Evolutionary conservation across 2,113 vertebrate species (phyloP).

Genomic region (Clarias magur): DNA sequence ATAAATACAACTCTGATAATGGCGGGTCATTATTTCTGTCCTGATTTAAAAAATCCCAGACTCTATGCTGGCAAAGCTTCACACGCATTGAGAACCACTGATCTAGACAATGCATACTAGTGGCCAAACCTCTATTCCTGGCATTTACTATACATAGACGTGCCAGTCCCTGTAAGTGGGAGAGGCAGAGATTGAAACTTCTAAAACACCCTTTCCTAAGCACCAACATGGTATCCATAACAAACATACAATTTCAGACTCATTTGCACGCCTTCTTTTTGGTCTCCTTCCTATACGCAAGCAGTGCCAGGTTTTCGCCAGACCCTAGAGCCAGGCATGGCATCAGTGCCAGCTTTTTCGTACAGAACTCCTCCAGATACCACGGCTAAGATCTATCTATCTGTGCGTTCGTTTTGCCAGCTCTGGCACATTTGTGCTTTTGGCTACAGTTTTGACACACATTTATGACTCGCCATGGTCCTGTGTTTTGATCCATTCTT

Average conservation of each 20-base stretch:
- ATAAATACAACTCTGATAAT: constrained; percentile 1
- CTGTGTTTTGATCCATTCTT: constrained; percentile 20
- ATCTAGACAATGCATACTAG: not conserved
- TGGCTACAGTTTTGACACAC: constrained; percentile 22
- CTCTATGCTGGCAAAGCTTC: not conserved
- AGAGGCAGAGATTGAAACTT: not conserved
- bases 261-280: constrained; percentile 24
- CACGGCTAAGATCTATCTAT: constrained; percentile 32
- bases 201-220: constrained; percentile 1
- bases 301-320: not conserved
- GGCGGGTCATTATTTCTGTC: not conserved
- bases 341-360: constrained; percentile 12
- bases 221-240: constrained; percentile 33
- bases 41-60: not conserved
- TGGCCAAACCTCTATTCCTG: not conserved
- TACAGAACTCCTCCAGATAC: constrained; percentile 27
- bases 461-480: constrained; percentile 16
- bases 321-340: not conserved
- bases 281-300: constrained; percentile 15
- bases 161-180: not conserved
- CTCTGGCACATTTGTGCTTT: constrained; percentile 2
- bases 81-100: not conserved
- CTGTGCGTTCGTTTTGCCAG: not conserved
- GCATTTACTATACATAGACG: not conserved
- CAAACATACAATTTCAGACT: constrained; percentile 23